These are phyloP conservation scores for Epinotia demarniana DNA, from an alignment of 2,888 invertebrate genomes.

Conservation along the genomic window DNA sequence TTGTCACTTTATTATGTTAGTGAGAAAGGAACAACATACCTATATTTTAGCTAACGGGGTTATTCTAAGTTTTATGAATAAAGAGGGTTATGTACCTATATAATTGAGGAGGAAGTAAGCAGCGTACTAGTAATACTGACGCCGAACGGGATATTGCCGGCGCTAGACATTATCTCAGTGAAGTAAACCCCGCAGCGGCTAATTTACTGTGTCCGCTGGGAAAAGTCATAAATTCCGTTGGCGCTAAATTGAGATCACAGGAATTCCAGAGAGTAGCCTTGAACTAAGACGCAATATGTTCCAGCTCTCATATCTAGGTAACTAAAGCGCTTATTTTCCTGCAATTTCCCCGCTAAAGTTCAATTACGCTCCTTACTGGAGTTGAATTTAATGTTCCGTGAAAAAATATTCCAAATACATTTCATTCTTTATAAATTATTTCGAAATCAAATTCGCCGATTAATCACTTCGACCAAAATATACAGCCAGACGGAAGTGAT, in stretches of 20 bases:
- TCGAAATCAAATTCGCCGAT: too few relatives aligned
- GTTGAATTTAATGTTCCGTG: background rate
- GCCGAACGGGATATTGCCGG: background rate
- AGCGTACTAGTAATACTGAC: conserved; percentile 2
- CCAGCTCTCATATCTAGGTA: conserved; percentile 9
- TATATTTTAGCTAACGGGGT: too few relatives aligned
- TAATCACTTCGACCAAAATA: too few relatives aligned
- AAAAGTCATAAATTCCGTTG: conserved; percentile 51
- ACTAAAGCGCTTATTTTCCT: background rate
- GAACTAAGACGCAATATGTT: conserved; percentile 45
- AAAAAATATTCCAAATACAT: background rate
- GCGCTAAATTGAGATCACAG: conserved; percentile 57
- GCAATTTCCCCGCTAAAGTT: background rate
- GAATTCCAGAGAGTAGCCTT: conserved; percentile 58
- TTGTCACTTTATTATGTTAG: too few relatives aligned
- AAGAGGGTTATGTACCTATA: background rate
- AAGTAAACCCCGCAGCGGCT: conserved; percentile 1
- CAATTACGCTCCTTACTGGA: background rate
- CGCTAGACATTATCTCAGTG: conserved; percentile 2
- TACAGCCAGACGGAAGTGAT: background rate
- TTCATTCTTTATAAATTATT: too few relatives aligned
- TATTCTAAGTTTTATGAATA: too few relatives aligned
- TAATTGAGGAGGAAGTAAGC: background rate
- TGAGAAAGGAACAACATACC: too few relatives aligned
- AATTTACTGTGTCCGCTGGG: conserved; percentile 27